Conservation (phyloP, 30 jellyfish, hydroid and myxozoan genomes). For the Hydractinia symbiolongicarpus region DNA sequence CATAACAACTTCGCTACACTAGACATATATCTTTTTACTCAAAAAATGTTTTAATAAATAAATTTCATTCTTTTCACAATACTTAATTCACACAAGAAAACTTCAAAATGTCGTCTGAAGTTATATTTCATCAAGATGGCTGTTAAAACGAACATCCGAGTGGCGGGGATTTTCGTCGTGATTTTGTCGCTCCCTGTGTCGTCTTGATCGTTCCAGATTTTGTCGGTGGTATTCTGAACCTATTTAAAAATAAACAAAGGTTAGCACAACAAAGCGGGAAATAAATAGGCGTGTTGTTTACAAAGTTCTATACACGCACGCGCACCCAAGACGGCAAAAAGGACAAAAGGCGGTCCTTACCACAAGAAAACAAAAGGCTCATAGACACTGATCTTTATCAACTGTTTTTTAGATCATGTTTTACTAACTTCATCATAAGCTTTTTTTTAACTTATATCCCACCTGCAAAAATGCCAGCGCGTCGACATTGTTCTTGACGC, state of each 20-base stretch:
- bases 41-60: not conserved
- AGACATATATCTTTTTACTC: not conserved
- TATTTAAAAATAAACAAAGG: not conserved
- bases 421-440: too few species aligned
- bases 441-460: too few species aligned
- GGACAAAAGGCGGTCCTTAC: too few species aligned
- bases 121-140: conserved; percentile 6
- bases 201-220: conserved; percentile 12
- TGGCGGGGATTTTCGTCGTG: not conserved
- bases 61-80: not conserved
- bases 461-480: too few species aligned
- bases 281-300: too few species aligned
- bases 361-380: too few species aligned
- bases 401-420: too few species aligned
- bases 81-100: not conserved
- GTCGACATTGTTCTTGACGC: too few species aligned
- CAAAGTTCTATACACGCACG: too few species aligned
- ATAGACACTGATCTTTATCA: too few species aligned
- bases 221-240: conserved; percentile 15
- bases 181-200: not conserved
- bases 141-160: not conserved
- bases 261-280: not conserved
- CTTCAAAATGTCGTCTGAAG: not conserved
- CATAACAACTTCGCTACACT: too few species aligned
- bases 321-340: too few species aligned